phyloP scores from a whole-genome alignment of 2,797 vertebrate species.

The Merluccius polli region DNA sequence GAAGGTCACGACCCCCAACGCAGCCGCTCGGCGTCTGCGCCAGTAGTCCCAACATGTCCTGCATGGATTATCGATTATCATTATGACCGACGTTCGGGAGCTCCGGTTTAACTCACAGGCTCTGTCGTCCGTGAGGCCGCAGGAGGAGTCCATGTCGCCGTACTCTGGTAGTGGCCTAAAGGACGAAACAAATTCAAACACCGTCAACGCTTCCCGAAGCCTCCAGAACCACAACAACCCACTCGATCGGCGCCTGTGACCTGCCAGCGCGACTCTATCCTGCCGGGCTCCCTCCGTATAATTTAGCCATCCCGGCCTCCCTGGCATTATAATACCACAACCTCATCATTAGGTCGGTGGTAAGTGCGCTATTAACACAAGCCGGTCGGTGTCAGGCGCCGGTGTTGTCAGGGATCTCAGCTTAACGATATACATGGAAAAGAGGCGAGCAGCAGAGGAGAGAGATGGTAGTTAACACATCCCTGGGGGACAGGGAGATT shows the following conservation, averaged over 20 bases:
- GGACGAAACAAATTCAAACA: not conserved
- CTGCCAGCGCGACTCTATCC: not conserved
- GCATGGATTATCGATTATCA: not conserved
- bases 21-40: not conserved
- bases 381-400: not conserved
- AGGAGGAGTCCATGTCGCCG: constrained; percentile 83
- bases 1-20: not conserved
- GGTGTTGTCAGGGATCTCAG: not conserved
- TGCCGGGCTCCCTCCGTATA: not conserved
- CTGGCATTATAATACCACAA: not conserved
- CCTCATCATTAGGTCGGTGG: not conserved
- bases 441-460: constrained; percentile 12
- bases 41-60: not conserved
- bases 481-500: constrained; percentile 39
- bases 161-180: constrained; percentile 88
- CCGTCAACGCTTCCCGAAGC: not conserved
- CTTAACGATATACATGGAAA: not conserved
- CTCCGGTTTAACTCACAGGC: constrained; percentile 75
- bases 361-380: not conserved
- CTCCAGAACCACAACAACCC: not conserved
- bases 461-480: constrained; percentile 48
- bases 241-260: not conserved
- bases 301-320: not conserved
- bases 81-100: not conserved
- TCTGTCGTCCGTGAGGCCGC: constrained; percentile 77